Base-by-base conservation (phyloP, 1,140 invertebrate species). In the Drosophila mayri region DNA sequence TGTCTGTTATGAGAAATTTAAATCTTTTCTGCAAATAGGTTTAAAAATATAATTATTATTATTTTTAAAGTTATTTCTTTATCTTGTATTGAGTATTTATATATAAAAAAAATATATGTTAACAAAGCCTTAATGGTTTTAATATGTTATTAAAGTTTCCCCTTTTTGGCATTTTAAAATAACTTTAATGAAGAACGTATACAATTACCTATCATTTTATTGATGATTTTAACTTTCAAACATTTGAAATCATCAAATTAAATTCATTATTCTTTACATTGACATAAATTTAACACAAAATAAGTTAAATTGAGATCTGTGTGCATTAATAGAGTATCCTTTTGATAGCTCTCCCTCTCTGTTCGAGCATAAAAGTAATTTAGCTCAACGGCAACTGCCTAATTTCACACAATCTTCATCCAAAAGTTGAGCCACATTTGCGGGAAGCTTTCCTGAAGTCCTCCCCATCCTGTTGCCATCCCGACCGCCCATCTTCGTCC, bases 371-470 rank as follows among this genome's bases (percentile, higher is more conserved):
- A 32, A 68, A 68, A 59, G 50, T 59, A 59, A 72, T 72, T 72
- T 59, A 72, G 35, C 32, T 59, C 50, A 49, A 49, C 44, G 52
- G 65, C 68, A 71, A 60, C 50, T 49, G 52, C 52, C 66, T 72
- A 59, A 72, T 72, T 72, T 72, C 52, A 72, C 64, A 66, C 67
- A 70, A 58, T 49, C 66, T 50, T 50, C 70, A 50, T n/a, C 62
- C 40, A 14, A 25, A 38, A 38, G 32, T 46, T 6, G 35, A 40
- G 47, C 62, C 66, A 43, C 61, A 35, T 38, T 70, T 12, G 66
- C 62, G 38, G 22, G 20, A n/a, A 70, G 54, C 40, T 72, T 72
- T 50, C 37, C 52, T 41, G 44, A 22, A 43, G 14, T 35, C 8
- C 18, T 54, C 12, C 46, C n/a, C 28, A 43, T 50, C 49, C 28